Base-by-base conservation (phyloP, 2,888 invertebrate genomes). In the Caenorhabditis imperialis region DNA sequence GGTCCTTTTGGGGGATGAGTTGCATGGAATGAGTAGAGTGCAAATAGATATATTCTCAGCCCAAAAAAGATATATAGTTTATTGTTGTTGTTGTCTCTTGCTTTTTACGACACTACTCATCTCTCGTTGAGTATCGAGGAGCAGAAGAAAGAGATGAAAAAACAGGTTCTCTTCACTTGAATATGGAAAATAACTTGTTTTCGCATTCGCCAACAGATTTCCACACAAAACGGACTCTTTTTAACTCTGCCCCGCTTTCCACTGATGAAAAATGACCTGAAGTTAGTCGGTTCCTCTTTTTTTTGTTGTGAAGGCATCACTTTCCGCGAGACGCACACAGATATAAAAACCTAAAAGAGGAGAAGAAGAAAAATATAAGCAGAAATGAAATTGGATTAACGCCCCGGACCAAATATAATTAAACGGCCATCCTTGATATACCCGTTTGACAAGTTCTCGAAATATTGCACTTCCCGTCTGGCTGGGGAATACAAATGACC, bases 181-280 rank as follows among this genome's bases (percentile, higher is more conserved):
- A 50, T 40, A 44, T 57, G 67, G 57, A 67, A 67, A 67, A 67
- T 67, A 67, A 67, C 67, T 67, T 57, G 67, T 67, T 67, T 50
- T 67, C 44, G 37, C 57, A 30, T 30, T 6, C 10, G 30, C 30
- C 30, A 30, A 30, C 10, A 6, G 6, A 30, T 30, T 30, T 7
- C 6, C 30, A 30, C 30, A 30, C 30, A 30, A 30, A 6, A 30
- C 6, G n/a, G n/a, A n/a, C n/a, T n/a, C n/a, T n/a, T n/a, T n/a
- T n/a, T n/a, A n/a, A 65, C 65, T 65, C n/a, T 35, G 20, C 6
- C 12, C 22, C 33, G 35, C 45, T 23, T 25, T 51, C 40, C 50
- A 63, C 20, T 58, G 44, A 67, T 67, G 67, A 67, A 67, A 67
- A 67, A 57, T 67, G 67, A 57, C 51, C 67, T 67, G 67, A 48